Evolutionary conservation across 2,797 vertebrate species (phyloP).

Genomic region (Sorex maritimensis): DNA sequence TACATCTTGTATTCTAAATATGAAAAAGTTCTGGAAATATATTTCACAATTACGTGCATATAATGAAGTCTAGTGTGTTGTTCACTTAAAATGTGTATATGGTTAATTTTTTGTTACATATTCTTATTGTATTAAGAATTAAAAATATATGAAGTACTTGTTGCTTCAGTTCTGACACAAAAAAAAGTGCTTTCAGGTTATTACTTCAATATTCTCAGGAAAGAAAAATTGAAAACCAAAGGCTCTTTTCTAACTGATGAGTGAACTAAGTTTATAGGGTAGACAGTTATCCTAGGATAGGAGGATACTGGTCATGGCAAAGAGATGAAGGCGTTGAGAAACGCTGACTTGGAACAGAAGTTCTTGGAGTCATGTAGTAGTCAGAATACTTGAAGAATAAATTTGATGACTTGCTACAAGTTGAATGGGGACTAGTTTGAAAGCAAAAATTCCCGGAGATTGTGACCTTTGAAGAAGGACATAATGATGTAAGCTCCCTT

Average conservation of each 20-base stretch:
- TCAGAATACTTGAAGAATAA: neutral
- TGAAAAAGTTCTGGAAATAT: neutral
- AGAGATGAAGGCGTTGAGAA: too few relatives aligned
- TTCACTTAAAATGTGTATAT: neutral
- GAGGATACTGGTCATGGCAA: too few relatives aligned
- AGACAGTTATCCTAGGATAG: too few relatives aligned
- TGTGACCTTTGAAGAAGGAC: neutral
- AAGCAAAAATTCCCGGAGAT: neutral
- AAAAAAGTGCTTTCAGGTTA: neutral
- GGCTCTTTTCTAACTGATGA: too few relatives aligned
- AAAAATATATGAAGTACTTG: neutral
- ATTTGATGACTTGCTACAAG: neutral
- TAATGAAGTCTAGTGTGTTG: neutral
- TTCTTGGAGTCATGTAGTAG: neutral
- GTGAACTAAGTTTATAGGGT: too few relatives aligned
- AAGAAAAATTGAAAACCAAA: neutral
- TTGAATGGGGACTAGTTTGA: neutral
- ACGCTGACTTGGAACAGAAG: neutral
- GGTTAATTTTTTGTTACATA: neutral
- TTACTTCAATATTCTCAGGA: neutral
- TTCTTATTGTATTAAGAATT: neutral
- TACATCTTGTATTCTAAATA: neutral
- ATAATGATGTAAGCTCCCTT: neutral
- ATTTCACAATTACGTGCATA: neutral
- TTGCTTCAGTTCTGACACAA: neutral